Conservation (phyloP, 2,888 invertebrate species). For the Platycheirus rosarum region DNA sequence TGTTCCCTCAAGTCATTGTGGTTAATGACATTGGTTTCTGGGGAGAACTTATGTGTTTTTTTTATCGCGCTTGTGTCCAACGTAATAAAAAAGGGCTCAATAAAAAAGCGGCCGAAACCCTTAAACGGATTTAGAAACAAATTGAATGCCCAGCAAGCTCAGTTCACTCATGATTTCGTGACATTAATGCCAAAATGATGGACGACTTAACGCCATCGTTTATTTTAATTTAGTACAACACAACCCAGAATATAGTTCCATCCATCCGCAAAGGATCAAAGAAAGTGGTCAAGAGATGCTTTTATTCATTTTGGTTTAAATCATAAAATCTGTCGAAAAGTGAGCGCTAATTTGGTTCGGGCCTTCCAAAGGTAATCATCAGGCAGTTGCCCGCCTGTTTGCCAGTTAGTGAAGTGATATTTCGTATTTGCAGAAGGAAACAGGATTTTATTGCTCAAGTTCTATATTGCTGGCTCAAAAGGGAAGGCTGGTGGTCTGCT, state of each 20-base stretch:
- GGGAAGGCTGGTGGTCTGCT: conserved; percentile 39
- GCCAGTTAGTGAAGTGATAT: conserved; percentile 5
- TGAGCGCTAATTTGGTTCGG: conserved; percentile 61
- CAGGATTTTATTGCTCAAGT: conserved; percentile 26
- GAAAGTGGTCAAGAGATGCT: conserved; percentile 9
- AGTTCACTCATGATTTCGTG: conserved; percentile 41
- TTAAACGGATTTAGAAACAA: not conserved
- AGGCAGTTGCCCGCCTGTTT: not conserved
- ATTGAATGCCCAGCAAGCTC: conserved; percentile 25
- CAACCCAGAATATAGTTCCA: too few species aligned
- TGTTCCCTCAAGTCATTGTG: too few species aligned
- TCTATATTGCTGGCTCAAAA: not conserved
- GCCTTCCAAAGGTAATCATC: conserved; percentile 27
- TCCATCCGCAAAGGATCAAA: conserved; percentile 43
- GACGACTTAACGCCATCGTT: conserved; percentile 68
- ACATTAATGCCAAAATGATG: conserved; percentile 70
- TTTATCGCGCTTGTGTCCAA: too few species aligned
- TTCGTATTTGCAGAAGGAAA: conserved; percentile 28
- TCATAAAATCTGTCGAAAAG: conserved; percentile 52
- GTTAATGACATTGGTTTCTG: too few species aligned
- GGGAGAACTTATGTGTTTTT: too few species aligned
- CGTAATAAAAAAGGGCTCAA: too few species aligned
- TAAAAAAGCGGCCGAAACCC: too few species aligned
- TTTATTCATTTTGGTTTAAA: not conserved
- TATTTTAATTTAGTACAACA: conserved; percentile 43